A percentile compares a stretch with the other conserved stretches of the same genome.
Conservation (phyloP, 2,113 vertebrate species). For the Aythya baeri region DNA sequence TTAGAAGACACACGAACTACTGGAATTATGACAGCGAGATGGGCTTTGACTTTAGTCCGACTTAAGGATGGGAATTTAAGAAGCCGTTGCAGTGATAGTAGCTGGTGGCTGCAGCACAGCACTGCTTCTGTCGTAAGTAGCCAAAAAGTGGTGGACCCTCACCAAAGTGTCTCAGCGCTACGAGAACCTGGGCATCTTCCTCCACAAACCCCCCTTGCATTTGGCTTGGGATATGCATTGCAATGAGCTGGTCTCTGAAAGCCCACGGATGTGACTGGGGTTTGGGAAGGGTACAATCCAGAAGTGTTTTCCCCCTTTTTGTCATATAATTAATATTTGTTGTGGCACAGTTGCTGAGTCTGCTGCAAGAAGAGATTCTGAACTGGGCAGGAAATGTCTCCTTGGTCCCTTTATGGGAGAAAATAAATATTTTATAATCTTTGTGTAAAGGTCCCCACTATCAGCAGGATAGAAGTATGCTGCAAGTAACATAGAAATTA, state of each 20-base stretch:
- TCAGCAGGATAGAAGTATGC: neutral
- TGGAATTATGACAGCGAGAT: constrained; percentile 53
- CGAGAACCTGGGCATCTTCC: neutral
- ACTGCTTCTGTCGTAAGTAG: rapidly evolving
- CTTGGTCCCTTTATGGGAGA: neutral
- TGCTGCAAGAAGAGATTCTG: no score
- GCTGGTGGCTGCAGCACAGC: neutral
- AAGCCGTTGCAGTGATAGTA: rapidly evolving
- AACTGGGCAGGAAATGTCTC: neutral
- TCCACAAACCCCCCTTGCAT: rapidly evolving
- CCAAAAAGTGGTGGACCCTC: neutral
- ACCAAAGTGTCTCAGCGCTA: rapidly evolving
- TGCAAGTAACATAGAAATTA: neutral
- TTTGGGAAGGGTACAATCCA: rapidly evolving
- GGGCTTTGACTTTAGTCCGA: neutral
- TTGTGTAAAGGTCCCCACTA: neutral
- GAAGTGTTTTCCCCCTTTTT: neutral
- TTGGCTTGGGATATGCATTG: rapidly evolving
- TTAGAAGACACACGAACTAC: constrained; percentile 50
- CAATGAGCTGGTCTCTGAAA: rapidly evolving
- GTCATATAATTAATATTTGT: no score
- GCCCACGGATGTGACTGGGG: rapidly evolving
- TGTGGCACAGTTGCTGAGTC: no score
- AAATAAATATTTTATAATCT: neutral
- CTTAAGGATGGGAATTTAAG: neutral